Evolutionary conservation across 2,113 vertebrate species (phyloP).

Genomic region (Pteropus alecto): DNA sequence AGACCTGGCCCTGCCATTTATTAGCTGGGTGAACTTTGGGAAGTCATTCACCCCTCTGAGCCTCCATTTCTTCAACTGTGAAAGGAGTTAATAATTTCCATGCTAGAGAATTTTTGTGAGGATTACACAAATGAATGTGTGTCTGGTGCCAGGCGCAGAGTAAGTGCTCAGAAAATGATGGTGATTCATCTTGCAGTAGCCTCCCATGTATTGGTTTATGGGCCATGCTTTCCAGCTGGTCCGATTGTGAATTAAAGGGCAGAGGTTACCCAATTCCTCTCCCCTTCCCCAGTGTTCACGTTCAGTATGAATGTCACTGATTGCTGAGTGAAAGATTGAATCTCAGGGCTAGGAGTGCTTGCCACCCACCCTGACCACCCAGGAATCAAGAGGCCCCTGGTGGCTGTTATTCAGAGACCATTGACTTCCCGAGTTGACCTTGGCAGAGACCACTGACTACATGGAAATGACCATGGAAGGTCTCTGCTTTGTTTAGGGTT

Average conservation of each 20-base stretch:
- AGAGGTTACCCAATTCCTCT: neutral
- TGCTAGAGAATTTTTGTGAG: neutral
- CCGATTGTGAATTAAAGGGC: neutral
- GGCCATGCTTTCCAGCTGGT: neutral
- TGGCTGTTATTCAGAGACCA: neutral
- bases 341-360: neutral
- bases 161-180: neutral
- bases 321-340: neutral
- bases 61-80: conserved; percentile 3
- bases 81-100: conserved; percentile 19
- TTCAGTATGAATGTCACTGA: neutral
- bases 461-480: neutral
- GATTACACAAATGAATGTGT: conserved; percentile 19
- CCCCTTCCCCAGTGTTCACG: neutral
- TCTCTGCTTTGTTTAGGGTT: neutral
- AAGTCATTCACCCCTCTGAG: neutral
- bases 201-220: neutral
- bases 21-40: neutral
- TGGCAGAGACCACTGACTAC: neutral
- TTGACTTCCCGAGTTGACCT: neutral
- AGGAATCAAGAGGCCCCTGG: neutral
- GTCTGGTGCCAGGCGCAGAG: neutral
- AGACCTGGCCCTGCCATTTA: neutral
- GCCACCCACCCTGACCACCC: neutral
- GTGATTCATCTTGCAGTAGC: neutral